A percentile compares a stretch with the other conserved stretches of the same genome.
These are phyloP conservation scores for Meta bourneti DNA, from an alignment of 2,888 invertebrate species.

Conservation along the genomic window DNA sequence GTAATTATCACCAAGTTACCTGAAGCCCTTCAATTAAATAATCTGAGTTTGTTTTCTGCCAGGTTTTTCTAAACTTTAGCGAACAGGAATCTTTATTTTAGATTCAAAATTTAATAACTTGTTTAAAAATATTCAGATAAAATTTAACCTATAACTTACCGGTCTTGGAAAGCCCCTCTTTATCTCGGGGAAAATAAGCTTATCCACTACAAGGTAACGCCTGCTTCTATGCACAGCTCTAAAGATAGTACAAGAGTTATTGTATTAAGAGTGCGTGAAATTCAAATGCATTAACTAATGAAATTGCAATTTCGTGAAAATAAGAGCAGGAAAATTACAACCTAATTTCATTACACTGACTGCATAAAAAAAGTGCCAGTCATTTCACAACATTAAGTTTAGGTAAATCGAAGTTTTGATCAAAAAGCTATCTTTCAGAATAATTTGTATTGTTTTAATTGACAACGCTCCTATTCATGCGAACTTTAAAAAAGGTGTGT, in stretches of 20 bases:
- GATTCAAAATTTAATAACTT: no score
- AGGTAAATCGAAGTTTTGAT: not conserved
- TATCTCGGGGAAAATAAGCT: conserved; percentile 71
- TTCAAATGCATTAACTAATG: not conserved
- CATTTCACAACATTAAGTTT: not conserved
- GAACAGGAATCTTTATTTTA: no score
- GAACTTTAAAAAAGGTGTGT: not conserved
- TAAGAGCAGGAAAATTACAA: not conserved
- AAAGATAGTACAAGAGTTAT: not conserved
- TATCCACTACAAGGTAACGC: conserved; percentile 44
- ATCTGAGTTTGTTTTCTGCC: no score
- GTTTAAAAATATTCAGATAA: no score
- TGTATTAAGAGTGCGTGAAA: not conserved
- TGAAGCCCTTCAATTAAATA: no score
- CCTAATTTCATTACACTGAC: not conserved
- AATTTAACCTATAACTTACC: no score
- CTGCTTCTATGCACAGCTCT: conserved; percentile 66
- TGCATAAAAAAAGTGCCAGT: not conserved
- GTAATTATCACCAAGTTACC: no score
- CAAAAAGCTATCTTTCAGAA: not conserved
- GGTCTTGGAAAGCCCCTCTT: conserved; percentile 71
- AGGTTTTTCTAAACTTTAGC: no score
- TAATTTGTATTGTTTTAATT: not conserved
- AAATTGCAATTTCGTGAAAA: not conserved
- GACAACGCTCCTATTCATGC: not conserved